Percentiles rank a stretch among this genome's conserved stretches.
Evolutionary conservation across 2,888 invertebrate genomes (phyloP).

Genomic region (Adineta ricciae): DNA sequence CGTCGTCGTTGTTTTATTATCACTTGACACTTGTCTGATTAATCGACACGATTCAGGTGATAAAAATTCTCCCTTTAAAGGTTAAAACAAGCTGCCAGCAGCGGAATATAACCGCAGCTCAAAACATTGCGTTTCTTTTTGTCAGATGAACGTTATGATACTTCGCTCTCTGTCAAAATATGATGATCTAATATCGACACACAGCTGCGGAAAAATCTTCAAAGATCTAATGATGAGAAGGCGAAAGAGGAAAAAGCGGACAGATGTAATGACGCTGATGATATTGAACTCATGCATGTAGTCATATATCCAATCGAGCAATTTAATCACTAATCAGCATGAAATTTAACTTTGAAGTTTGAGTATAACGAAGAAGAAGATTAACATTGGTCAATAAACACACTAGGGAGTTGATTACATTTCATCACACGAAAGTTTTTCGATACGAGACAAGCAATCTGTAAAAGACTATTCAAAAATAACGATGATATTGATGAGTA

Average conservation of each 20-base stretch:
- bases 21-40: background rate
- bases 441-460: background rate
- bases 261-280: background rate
- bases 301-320: background rate
- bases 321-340: background rate
- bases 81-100: background rate
- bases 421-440: background rate
- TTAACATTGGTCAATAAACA: background rate
- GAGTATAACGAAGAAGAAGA: background rate
- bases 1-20: background rate
- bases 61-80: background rate
- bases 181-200: background rate
- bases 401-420: background rate
- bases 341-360: background rate
- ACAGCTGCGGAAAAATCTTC: background rate
- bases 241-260: background rate
- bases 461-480: too few relatives aligned
- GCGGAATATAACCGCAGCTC: background rate
- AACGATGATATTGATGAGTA: too few relatives aligned
- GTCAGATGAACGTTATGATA: background rate
- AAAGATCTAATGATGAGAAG: background rate
- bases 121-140: background rate
- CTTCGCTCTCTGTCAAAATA: background rate
- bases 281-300: background rate
- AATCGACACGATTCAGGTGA: background rate